Evolutionary conservation across 1,140 invertebrate species (phyloP).

Genomic region (Aphelinus atriplicis): DNA sequence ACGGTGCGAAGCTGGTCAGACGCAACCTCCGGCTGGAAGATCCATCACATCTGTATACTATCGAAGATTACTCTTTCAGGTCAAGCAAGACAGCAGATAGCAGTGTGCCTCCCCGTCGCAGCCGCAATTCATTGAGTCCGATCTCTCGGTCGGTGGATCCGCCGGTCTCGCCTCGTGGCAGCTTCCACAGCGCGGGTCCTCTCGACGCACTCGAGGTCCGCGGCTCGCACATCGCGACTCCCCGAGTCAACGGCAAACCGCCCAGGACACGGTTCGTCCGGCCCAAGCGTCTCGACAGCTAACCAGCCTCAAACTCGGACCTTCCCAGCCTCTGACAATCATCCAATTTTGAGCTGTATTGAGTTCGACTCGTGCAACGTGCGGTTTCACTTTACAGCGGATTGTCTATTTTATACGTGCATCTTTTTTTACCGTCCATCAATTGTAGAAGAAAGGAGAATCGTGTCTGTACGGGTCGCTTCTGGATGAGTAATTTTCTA

Average conservation of each 20-base stretch:
- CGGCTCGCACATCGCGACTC: constrained; percentile 13
- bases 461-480: no score
- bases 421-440: no score
- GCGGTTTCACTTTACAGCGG: background rate
- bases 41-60: background rate
- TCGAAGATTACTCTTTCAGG: constrained; percentile 39
- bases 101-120: constrained; percentile 40
- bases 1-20: no score
- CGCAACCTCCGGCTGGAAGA: no score
- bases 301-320: background rate
- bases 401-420: background rate
- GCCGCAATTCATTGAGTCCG: constrained; percentile 54
- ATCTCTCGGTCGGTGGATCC: constrained; percentile 45
- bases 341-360: background rate
- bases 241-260: background rate
- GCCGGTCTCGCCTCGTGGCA: constrained; percentile 8
- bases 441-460: no score
- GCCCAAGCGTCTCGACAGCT: background rate
- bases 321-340: background rate
- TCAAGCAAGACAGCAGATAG: constrained; percentile 43
- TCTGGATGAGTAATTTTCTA: no score
- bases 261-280: background rate
- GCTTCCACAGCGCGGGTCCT: background rate
- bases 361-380: background rate
- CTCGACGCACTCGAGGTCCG: constrained; percentile 8